Base-by-base conservation (phyloP, 2,797 vertebrate genomes). In the Schizothorax lantsangensis region DNA sequence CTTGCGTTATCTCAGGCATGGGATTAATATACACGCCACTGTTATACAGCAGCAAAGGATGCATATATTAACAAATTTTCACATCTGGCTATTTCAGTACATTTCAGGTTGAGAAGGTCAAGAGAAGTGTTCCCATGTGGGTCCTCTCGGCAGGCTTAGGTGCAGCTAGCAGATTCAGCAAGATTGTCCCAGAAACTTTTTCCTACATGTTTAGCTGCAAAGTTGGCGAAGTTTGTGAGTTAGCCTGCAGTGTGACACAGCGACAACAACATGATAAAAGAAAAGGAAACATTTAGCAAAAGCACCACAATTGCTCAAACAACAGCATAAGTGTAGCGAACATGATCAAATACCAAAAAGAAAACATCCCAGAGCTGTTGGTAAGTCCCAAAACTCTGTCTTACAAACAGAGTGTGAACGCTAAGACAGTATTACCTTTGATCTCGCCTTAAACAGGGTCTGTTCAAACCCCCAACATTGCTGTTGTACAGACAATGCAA, bases 141-240 rank as follows among this genome's bases (percentile, higher is more conserved):
- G 30, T 73, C 68, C 5, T 69, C 47, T 54, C 11, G 1, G 47
- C 68, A 66, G 14, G 47, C 45, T 68, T 23, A n/a, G 23, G 17
- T 77, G 77, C 30, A 74, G 21, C 26, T 79, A n/a, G 84, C 87
- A 84, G 88, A 86, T 64, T 86, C 77, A 84, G 81, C 79, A 84
- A 57, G 69, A 79, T 17, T 33, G 33, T 38, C 54, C 15, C 45
- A 47, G 59, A 77, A 77, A 86, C 71, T 49, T 74, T 80, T 21
- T 47, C 15, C 45, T 26, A 26, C 64, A 3, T 45, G 30, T 82
- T 73, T 45, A 71, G 30, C 59, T 62, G 33, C 17, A 66, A 69
- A 75, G 49, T 68, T 59, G 1, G 38, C 5, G 15, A 45, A 38
- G 59, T 74, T 72, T 30, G 19, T 9, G 33, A 84, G 43, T 17